phyloP scores from a whole-genome alignment of 2,113 vertebrate species.

The Otus sunia region DNA sequence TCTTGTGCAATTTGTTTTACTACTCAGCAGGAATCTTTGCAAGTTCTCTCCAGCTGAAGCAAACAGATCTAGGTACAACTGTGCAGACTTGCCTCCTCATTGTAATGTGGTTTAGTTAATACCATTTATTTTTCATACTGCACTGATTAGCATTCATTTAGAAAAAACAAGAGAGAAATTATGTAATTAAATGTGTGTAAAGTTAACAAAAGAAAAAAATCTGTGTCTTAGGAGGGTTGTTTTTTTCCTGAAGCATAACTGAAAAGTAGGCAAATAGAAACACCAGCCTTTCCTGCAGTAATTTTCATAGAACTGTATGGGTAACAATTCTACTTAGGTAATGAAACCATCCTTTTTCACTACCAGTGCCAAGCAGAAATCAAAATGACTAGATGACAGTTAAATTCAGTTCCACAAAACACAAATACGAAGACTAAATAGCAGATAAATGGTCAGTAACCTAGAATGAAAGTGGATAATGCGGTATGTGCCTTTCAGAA shows the following conservation, averaged over 20 bases:
- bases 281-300: not conserved
- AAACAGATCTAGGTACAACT: not conserved
- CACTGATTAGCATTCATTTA: not conserved
- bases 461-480: not conserved
- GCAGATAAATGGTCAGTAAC: not conserved
- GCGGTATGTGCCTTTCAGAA: not conserved
- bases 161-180: not conserved
- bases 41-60: not conserved
- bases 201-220: not conserved
- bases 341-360: constrained; percentile 21
- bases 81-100: not conserved
- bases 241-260: not conserved
- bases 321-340: not conserved
- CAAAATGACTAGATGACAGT: not conserved
- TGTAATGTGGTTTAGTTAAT: not conserved
- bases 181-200: not conserved
- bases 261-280: not conserved
- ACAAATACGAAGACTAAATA: not conserved
- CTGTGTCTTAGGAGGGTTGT: not conserved
- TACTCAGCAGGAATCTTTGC: not conserved
- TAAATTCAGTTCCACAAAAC: not conserved
- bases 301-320: not conserved
- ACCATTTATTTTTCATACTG: not conserved
- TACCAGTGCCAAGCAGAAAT: not conserved
- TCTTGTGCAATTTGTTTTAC: not conserved